Base-by-base conservation (phyloP, 2,888 invertebrate species). In the Pseudococcus longispinus region DNA sequence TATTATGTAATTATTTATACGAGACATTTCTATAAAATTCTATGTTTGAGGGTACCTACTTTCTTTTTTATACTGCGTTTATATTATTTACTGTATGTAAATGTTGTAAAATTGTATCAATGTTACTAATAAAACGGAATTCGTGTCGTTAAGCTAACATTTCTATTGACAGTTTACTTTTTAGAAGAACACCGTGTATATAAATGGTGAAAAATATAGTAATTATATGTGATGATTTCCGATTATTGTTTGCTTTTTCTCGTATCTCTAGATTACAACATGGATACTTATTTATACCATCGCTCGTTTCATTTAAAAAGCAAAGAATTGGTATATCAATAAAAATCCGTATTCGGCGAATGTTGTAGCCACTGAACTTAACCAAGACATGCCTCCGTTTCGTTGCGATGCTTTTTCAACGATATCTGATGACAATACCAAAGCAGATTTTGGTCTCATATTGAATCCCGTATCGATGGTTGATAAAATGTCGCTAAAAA, bases 381-480 rank as follows among this genome's bases (percentile, higher is more conserved):
- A 80, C 77, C 77, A 80, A 1, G 77, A 80, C 1, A 20, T n/a
- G n/a, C 37, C 77, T 11, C 13, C 42, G 13, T 20, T 37, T 80
- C 8, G n/a, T 20, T 80, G 77, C 20, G 11, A 42, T 11, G 26
- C 9, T 42, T 26, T 42, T 80, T 20, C 42, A 18, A 26, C n/a
- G 13, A 29, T 11, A 15, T 42, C 51, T 29, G 80, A 32, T 15
- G 87, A 83, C 32, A 88, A 70, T 2, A 88, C 88, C 15, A 88
- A 9, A 3, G 87, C 85, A 13, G 88, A 87, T 80, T 88, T 88
- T 0, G 88, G 77, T 74, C 88, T 44, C 55, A 88, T 51, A 77
- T 20, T n/a, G 9, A 88, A 44, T 9, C 82, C 82, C 26, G 23
- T 9, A n/a, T 11, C 65, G 26, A 87, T 83, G 18, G 70, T 55